Conservation (phyloP, 2,888 invertebrate species). For the Entomobrya proxima region DNA sequence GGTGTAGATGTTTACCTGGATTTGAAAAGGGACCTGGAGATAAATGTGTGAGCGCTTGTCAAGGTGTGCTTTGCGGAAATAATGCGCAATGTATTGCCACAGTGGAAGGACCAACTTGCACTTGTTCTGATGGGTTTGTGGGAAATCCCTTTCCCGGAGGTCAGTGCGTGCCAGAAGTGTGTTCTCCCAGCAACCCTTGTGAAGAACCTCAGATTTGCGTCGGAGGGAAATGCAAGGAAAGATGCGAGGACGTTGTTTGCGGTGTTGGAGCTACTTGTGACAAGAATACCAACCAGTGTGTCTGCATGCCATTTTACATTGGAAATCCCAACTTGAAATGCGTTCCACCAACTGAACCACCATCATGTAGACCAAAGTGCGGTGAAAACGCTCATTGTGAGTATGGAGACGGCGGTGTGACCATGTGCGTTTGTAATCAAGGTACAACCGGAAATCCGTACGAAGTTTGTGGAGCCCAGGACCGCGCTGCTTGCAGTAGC, state of each 20-base stretch:
- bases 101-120: slow-evolving; percentile 89
- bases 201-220: slow-evolving; percentile 89
- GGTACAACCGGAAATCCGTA: slow-evolving; percentile 93
- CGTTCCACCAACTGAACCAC: slow-evolving; percentile 90
- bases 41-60: slow-evolving; percentile 87
- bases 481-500: slow-evolving; percentile 84
- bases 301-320: slow-evolving; percentile 90
- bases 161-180: slow-evolving; percentile 87
- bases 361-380: slow-evolving; percentile 88
- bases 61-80: slow-evolving; percentile 76
- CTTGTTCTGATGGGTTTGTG: slow-evolving; percentile 89
- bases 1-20: slow-evolving; percentile 91
- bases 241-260: slow-evolving; percentile 91
- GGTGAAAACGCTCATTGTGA: slow-evolving; percentile 91
- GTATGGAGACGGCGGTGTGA: slow-evolving; percentile 84
- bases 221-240: slow-evolving; percentile 90
- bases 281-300: slow-evolving; percentile 87
- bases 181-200: slow-evolving; percentile 87
- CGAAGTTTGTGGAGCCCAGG: slow-evolving; percentile 85
- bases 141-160: slow-evolving; percentile 96
- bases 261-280: slow-evolving; percentile 93
- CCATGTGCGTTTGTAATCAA: slow-evolving; percentile 87
- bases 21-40: slow-evolving; percentile 87
- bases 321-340: slow-evolving; percentile 93
- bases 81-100: slow-evolving; percentile 83